Conservation (phyloP, 2,888 invertebrate species). For the Microctonus brassicae region DNA sequence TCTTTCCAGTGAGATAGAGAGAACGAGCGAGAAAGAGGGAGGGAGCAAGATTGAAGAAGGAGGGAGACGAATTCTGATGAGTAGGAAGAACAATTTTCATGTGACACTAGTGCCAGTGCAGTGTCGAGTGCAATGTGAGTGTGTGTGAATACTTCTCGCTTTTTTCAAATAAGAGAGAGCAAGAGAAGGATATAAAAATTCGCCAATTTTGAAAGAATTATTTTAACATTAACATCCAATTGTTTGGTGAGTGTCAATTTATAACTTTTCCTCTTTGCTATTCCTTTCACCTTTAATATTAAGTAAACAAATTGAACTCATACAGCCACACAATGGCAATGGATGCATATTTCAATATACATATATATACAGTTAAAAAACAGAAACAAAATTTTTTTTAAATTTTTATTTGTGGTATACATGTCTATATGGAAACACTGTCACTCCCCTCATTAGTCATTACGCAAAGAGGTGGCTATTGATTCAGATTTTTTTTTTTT, state of each 20-base stretch:
- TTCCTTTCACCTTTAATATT: no score
- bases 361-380: neutral
- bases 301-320: no score
- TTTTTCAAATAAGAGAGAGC: neutral
- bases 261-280: no score
- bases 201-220: neutral
- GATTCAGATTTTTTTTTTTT: conserved; percentile 13
- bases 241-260: conserved; percentile 9
- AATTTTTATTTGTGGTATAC: neutral
- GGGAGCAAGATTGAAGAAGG: neutral
- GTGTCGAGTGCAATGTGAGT: conserved; percentile 24
- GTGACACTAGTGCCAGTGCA: conserved; percentile 33
- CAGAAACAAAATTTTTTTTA: conserved; percentile 4
- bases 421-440: neutral
- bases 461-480: conserved; percentile 35
- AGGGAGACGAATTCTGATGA: neutral
- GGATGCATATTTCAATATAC: neutral
- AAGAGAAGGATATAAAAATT: conserved; percentile 15
- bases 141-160: conserved; percentile 11
- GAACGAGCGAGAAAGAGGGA: neutral
- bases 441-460: conserved; percentile 33
- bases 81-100: conserved; percentile 12
- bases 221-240: conserved; percentile 1
- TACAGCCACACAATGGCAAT: no score
- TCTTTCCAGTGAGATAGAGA: neutral